Conservation (phyloP, 1,140 invertebrate species). For the Plutomurus gul region DNA sequence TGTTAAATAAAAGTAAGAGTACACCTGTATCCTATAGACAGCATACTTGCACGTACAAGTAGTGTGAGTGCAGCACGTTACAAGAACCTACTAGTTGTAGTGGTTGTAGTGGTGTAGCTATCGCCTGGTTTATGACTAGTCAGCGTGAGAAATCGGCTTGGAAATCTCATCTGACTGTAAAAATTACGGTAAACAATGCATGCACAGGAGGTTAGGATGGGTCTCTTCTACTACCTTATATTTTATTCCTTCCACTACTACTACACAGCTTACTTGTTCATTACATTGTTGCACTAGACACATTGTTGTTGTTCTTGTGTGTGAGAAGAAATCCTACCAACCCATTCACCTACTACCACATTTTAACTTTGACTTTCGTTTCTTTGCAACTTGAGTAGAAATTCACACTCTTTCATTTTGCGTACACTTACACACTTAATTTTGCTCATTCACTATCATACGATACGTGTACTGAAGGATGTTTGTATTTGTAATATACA, state of each 20-base stretch:
- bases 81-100: too few species aligned
- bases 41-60: too few species aligned
- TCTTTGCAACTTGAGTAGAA: not conserved
- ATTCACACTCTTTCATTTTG: not conserved
- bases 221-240: not conserved
- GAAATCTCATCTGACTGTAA: slow-evolving; percentile 5
- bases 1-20: too few species aligned
- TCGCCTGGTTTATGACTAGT: too few species aligned
- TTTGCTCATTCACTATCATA: too few species aligned
- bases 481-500: too few species aligned
- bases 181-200: slow-evolving; percentile 25
- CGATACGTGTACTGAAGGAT: too few species aligned
- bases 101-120: too few species aligned
- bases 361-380: slow-evolving; percentile 21
- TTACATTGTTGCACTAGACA: not conserved
- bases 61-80: too few species aligned
- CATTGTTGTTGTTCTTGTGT: not conserved
- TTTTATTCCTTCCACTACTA: not conserved
- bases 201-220: slow-evolving; percentile 4
- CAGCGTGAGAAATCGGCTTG: slow-evolving; percentile 11
- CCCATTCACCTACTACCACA: not conserved
- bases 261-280: not conserved
- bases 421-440: too few species aligned
- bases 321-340: not conserved
- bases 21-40: too few species aligned